Percentiles rank a stretch among this genome's conserved stretches.
Conservation (phyloP, 2,797 vertebrate species). For the Ctenopoma multispine region DNA sequence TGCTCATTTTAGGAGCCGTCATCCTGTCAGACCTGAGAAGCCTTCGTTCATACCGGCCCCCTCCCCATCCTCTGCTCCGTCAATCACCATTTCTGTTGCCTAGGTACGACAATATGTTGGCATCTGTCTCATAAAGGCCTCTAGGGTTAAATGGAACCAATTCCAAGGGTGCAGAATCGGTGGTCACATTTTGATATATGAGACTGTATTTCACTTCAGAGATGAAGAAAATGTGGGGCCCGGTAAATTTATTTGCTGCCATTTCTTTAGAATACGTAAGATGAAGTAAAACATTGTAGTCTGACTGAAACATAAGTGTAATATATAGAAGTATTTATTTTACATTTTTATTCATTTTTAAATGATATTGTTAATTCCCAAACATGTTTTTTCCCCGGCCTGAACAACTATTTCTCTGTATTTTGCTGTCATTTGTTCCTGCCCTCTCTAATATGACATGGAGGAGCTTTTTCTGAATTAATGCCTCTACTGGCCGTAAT, state of each 20-base stretch:
- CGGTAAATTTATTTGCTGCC: slow-evolving; percentile 22
- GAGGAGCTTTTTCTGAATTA: too few species aligned
- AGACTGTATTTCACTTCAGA: slow-evolving; percentile 37
- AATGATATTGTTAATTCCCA: too few species aligned
- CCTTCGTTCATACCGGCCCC: slow-evolving; percentile 57
- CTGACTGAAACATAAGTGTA: neutral
- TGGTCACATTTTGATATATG: slow-evolving; percentile 55
- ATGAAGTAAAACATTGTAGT: slow-evolving; percentile 16
- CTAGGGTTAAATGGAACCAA: slow-evolving; percentile 66
- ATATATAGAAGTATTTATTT: too few species aligned
- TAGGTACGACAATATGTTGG: slow-evolving; percentile 42
- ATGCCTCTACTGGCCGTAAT: too few species aligned
- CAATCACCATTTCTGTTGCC: slow-evolving; percentile 61
- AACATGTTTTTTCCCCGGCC: too few species aligned
- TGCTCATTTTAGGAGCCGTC: slow-evolving; percentile 79
- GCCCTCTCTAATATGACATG: too few species aligned
- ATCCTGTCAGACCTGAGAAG: slow-evolving; percentile 77
- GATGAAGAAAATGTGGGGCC: neutral
- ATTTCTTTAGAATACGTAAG: slow-evolving; percentile 19
- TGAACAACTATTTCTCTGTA: too few species aligned
- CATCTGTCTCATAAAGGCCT: slow-evolving; percentile 55
- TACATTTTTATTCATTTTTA: too few species aligned
- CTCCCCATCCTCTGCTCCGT: slow-evolving; percentile 50
- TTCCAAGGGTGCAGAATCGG: slow-evolving; percentile 29
- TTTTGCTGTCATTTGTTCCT: too few species aligned